phyloP scores from a whole-genome alignment of 2,113 vertebrate species.

The Indicator maculatus region DNA sequence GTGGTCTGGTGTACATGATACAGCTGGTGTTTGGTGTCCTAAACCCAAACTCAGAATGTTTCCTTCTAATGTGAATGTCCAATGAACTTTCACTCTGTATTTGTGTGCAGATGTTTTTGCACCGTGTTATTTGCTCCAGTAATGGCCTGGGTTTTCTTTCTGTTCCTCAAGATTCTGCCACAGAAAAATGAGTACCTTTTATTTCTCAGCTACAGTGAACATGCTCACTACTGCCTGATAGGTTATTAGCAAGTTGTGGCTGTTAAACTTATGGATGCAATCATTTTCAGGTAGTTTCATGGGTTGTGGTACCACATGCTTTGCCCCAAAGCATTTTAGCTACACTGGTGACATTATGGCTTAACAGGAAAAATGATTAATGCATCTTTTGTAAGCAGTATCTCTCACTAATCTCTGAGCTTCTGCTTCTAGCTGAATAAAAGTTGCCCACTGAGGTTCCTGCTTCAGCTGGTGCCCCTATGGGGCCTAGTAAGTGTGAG shows the following conservation, averaged over 20 bases:
- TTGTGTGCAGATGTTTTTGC: neutral
- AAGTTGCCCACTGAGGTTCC: constrained; percentile 1
- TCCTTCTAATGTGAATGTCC: neutral
- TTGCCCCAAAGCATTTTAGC: neutral
- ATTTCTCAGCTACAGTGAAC: neutral
- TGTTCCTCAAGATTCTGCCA: neutral
- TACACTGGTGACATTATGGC: neutral
- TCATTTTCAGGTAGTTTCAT: neutral
- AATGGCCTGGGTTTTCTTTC: neutral
- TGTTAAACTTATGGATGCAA: neutral
- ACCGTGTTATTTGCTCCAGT: neutral
- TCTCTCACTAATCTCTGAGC: neutral
- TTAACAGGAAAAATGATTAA: neutral
- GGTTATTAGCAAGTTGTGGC: neutral
- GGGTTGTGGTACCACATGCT: neutral
- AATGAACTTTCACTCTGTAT: neutral
- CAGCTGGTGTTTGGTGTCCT: neutral
- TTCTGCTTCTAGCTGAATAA: neutral
- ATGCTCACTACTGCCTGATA: neutral
- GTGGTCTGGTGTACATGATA: neutral
- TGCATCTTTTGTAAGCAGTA: neutral
- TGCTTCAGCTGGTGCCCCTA: neutral
- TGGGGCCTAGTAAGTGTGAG: neutral
- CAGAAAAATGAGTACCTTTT: neutral
- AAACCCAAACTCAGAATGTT: neutral